A percentile compares a stretch with the other conserved stretches of the same genome.
Conservation (phyloP, 2,888 invertebrate species). For the Fragum whitleyi region DNA sequence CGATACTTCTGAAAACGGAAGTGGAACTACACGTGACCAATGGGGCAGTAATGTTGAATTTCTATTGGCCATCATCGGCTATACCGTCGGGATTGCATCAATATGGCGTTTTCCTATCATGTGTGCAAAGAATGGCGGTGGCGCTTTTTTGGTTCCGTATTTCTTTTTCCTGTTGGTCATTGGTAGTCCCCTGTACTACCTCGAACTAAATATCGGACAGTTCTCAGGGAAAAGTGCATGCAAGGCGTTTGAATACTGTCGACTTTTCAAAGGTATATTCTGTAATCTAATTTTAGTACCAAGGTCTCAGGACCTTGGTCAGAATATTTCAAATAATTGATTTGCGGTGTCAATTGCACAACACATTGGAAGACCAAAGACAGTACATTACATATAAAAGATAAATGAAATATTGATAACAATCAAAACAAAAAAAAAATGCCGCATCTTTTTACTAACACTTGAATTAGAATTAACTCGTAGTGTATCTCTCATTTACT, state of each 20-base stretch:
- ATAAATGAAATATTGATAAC: too few species aligned
- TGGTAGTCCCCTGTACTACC: conserved; percentile 8
- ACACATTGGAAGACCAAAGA: too few species aligned
- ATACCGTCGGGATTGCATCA: conserved; percentile 7
- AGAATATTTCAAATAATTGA: too few species aligned
- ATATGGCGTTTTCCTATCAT: conserved; percentile 16
- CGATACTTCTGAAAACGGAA: neutral
- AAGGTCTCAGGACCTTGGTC: too few species aligned
- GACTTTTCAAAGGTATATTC: conserved; percentile 16
- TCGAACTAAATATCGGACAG: conserved; percentile 9
- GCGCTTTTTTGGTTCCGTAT: conserved; percentile 3
- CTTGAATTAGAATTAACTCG: too few species aligned
- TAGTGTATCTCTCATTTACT: too few species aligned
- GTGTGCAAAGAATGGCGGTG: conserved; percentile 19
- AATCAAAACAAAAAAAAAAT: too few species aligned
- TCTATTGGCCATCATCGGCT: conserved; percentile 16
- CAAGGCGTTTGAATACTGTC: conserved; percentile 21
- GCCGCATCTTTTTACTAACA: too few species aligned
- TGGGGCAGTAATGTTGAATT: conserved; percentile 12
- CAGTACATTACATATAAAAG: too few species aligned
- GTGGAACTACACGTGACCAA: neutral
- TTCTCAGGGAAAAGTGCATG: conserved; percentile 13
- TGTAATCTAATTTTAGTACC: too few species aligned
- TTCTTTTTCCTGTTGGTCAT: conserved; percentile 13
- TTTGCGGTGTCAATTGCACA: too few species aligned